phyloP scores from a whole-genome alignment of 2,797 vertebrate species.

The Hemibagrus guttatus region DNA sequence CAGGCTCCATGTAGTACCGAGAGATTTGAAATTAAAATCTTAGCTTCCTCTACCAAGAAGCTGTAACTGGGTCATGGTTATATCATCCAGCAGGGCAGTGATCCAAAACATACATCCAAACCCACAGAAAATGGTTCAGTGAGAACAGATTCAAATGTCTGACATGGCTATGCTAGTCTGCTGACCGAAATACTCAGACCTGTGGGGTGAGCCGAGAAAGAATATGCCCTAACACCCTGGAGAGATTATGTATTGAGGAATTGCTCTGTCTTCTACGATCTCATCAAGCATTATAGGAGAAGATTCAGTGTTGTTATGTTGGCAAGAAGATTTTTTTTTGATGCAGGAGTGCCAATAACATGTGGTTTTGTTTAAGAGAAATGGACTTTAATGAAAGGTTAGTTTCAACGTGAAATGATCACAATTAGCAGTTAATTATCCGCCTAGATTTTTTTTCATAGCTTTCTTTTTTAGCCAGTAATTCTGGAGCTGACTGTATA shows the following conservation, averaged over 20 bases:
- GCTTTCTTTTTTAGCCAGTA: too few relatives aligned
- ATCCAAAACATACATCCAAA: not conserved
- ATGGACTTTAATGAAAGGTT: not conserved
- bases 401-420: not conserved
- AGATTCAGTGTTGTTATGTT: not conserved
- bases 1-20: not conserved
- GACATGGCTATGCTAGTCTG: not conserved
- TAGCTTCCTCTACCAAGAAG: not conserved
- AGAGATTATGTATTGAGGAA: not conserved
- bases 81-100: not conserved
- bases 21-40: conserved; percentile 1
- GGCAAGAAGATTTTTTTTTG: not conserved
- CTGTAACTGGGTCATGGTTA: not conserved
- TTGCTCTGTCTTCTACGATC: not conserved
- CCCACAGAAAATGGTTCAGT: not conserved
- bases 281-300: not conserved
- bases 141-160: not conserved
- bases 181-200: not conserved
- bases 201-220: not conserved
- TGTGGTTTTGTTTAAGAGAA: not conserved
- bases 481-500: not conserved
- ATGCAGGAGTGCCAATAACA: not conserved
- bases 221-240: not conserved
- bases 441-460: not conserved
- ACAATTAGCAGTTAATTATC: not conserved